A percentile compares a stretch with the other conserved stretches of the same genome.
phyloP scores from a whole-genome alignment of 2,888 invertebrate genomes.

The Pycnomerus fuliginosus region DNA sequence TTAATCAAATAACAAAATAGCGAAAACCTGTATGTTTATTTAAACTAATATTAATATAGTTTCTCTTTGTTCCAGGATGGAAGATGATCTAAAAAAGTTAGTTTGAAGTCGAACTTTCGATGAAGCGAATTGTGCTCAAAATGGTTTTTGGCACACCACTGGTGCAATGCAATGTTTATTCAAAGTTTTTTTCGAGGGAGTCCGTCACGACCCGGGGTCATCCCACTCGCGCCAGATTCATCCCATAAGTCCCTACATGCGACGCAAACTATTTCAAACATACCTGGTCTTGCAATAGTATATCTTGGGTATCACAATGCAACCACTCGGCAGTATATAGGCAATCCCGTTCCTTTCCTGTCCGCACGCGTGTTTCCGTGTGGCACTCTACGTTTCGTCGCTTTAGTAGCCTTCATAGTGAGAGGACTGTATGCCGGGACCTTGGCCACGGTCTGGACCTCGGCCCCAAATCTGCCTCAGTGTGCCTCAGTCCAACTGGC shows the following conservation, averaged over 20 bases:
- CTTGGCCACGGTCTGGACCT: conserved; percentile 47
- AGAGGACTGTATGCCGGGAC: conserved; percentile 46
- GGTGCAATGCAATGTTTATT: conserved; percentile 47
- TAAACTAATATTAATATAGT: too few species aligned
- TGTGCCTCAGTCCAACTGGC: conserved; percentile 45
- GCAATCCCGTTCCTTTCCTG: too few species aligned
- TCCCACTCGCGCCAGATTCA: conserved; percentile 42
- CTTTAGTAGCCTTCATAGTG: conserved; percentile 32
- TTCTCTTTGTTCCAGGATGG: too few species aligned
- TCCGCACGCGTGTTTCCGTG: conserved; percentile 5
- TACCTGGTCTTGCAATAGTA: conserved; percentile 28
- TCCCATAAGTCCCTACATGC: conserved; percentile 40
- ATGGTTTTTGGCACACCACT: conserved; percentile 41
- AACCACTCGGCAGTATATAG: too few species aligned
- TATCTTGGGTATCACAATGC: too few species aligned
- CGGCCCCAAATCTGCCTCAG: conserved; percentile 43
- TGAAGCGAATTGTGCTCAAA: conserved; percentile 32
- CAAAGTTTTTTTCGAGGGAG: conserved; percentile 38
- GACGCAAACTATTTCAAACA: conserved; percentile 28
- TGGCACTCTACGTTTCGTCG: conserved; percentile 2
- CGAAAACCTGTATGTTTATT: too few species aligned
- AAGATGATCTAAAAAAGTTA: too few species aligned
- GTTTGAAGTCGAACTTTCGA: conserved; percentile 9
- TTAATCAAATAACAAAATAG: too few species aligned
- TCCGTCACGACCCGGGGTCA: conserved; percentile 43